Conservation (phyloP, 2,797 vertebrate genomes). For the Parambassis ranga region DNA sequence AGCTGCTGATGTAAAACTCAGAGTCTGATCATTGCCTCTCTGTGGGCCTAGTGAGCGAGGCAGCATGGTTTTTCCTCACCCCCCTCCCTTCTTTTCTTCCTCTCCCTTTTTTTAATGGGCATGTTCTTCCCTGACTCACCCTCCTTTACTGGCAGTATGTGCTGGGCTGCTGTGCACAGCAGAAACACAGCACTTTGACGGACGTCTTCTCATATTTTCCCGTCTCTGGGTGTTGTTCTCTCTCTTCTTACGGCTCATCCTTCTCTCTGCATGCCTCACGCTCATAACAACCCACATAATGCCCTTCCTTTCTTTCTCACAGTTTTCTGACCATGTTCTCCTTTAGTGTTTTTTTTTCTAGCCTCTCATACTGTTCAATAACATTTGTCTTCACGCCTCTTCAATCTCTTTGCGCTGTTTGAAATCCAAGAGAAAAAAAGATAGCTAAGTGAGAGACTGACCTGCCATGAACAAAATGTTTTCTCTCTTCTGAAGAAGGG, state of each 20-base stretch:
- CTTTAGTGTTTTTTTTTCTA: slow-evolving; percentile 3
- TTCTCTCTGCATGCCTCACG: slow-evolving; percentile 11
- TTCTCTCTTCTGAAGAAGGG: slow-evolving; percentile 19
- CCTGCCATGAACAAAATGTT: slow-evolving; percentile 42
- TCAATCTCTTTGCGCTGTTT: slow-evolving; percentile 54
- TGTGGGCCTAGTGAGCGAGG: slow-evolving; percentile 18
- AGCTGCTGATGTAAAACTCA: slow-evolving; percentile 62
- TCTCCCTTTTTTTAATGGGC: slow-evolving; percentile 36
- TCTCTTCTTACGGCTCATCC: slow-evolving; percentile 10
- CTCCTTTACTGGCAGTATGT: slow-evolving; percentile 17
- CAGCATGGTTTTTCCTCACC: not conserved
- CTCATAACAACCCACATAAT: slow-evolving; percentile 45
- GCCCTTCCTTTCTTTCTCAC: slow-evolving; percentile 22
- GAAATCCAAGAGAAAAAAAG: slow-evolving; percentile 38
- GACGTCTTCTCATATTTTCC: slow-evolving; percentile 39
- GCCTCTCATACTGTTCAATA: slow-evolving; percentile 46
- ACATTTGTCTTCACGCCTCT: slow-evolving; percentile 63
- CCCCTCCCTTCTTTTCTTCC: not conserved
- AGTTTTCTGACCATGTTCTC: slow-evolving; percentile 28
- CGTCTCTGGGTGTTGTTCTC: slow-evolving; percentile 16
- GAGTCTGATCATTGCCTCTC: slow-evolving; percentile 59
- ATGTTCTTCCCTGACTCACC: slow-evolving; percentile 28
- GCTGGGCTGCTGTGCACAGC: slow-evolving; percentile 51
- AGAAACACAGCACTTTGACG: slow-evolving; percentile 52
- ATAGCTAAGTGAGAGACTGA: slow-evolving; percentile 18